phyloP scores from a whole-genome alignment of 37 sponge, comb jelly and placozoan genomes.

The Agelas oroides region DNA sequence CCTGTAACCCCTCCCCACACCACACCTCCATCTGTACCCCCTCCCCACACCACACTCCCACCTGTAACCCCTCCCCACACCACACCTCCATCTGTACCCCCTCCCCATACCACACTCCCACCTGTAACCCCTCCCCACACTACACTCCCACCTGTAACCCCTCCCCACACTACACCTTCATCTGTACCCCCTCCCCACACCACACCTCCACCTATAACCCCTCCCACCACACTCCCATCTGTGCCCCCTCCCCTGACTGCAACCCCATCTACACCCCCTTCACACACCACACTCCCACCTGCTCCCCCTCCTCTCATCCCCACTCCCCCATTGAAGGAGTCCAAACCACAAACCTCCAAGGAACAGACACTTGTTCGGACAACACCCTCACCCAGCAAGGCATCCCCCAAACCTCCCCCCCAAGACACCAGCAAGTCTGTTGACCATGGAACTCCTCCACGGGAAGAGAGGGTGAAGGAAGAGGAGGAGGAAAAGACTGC shows the following conservation, averaged over 20 bases:
- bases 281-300: neutral
- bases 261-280: neutral
- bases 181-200: neutral
- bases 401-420: neutral
- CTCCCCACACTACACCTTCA: neutral
- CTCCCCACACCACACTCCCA: neutral
- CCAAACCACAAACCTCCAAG: no score
- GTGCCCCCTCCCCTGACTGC: neutral
- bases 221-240: neutral
- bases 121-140: neutral
- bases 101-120: neutral
- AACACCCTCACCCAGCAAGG: neutral
- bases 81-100: neutral
- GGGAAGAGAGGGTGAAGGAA: conserved; percentile 15
- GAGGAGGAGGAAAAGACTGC: neutral
- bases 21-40: neutral
- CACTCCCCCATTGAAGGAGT: no score
- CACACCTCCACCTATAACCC: neutral
- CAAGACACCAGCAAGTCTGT: neutral
- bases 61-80: neutral
- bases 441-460: no score
- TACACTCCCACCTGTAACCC: neutral
- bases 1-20: neutral
- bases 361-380: neutral
- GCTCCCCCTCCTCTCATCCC: neutral